Base-by-base conservation (phyloP, 2,797 vertebrate species). In the Acipenser ruthenus region DNA sequence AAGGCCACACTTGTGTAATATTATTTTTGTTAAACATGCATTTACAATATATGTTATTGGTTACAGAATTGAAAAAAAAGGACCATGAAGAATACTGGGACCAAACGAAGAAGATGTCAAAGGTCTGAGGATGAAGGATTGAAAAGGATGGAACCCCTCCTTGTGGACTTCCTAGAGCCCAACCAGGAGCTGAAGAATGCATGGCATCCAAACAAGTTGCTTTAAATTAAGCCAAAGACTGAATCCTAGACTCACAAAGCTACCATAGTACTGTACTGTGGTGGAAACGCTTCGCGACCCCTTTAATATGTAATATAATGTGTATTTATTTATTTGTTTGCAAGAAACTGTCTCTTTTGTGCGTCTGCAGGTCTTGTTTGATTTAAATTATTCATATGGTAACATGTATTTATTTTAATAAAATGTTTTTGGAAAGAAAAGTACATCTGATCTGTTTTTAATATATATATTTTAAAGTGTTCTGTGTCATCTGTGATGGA, bases 381-480 rank as follows among this genome's bases (percentile, higher is more conserved):
- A 75, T 83, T 83, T 89, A 89, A 90, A 83, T 91, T 90, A 89
- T 90, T 86, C 71, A 59, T 79, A 77, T 77, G 75, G 71, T 50
- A 60, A 50, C 74, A 64, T 84, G 80, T 91, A 88, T 89, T 89
- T 91, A 91, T 90, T 90, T 83, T 74, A 90, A 89, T 89, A 90
- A 90, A 69, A 91, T 84, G 80, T 82, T 75, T 71, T 64, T 83
- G 79, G 74, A 79, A 76, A 75, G 74, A 79, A 76, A 75, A 65
- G 48, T 49, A 49, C 15, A 11, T 65, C 15, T 18, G 55, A 50
- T 37, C 10, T 60, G 64, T 50, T 37, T 37, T 2, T 37, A 37
- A 37, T 37, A 37, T 37, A 37, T 37, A 37, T 37, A 1, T 37
- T 37, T 37, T 37, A 37, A 37, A 37, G 23, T 3, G 23, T 37